Evolutionary conservation across 1,140 invertebrate species (phyloP), one percentile per base, ranked within the genome.

Genomic region (Steinernema feltiae): DNA sequence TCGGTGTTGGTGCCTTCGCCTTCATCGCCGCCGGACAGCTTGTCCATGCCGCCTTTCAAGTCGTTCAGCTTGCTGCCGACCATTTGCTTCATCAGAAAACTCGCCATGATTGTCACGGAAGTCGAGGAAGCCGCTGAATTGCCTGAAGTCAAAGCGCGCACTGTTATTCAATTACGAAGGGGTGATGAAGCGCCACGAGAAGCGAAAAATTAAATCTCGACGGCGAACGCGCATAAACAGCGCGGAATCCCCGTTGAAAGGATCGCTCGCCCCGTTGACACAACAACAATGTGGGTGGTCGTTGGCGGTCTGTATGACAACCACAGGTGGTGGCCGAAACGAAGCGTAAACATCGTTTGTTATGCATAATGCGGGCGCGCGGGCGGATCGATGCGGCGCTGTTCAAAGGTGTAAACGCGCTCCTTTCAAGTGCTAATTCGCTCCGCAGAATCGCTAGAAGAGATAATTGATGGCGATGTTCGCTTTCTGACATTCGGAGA

Each of bases 61-160:
- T 84, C 83, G 48, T 84, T 79, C 7, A 84, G 73, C 71, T 84
- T 84, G 69, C 78, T 80, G 3, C 83, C 83, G 31, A 84, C 84
- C 82, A 84, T 84, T 69, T 84, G 82, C 73, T 83, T 80, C 73
- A 80, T 78, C 29, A 80, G 30, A 73, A 80, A 80, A 12, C 78
- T 74, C 15, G 78, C 78, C 78, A 79, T 79, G 53, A 63, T 63
- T 63, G 53, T 63, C 24, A n/a, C 53, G 53, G 53, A n/a, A 63
- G 53, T n/a, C 15, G 53, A 63, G 53, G 53, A 63, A 63, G 24
- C 53, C 53, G 15, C 53, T 63, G 53, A 63, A 63, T 63, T 63
- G 53, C 53, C 53, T 63, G 53, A 63, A 63, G 53, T 21, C 15
- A 46, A 46, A 46, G 35, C 35, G 35, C 53, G 53, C 53, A 63